phyloP scores from a whole-genome alignment of 1,140 invertebrate species.

The Drosophila setifemur region DNA sequence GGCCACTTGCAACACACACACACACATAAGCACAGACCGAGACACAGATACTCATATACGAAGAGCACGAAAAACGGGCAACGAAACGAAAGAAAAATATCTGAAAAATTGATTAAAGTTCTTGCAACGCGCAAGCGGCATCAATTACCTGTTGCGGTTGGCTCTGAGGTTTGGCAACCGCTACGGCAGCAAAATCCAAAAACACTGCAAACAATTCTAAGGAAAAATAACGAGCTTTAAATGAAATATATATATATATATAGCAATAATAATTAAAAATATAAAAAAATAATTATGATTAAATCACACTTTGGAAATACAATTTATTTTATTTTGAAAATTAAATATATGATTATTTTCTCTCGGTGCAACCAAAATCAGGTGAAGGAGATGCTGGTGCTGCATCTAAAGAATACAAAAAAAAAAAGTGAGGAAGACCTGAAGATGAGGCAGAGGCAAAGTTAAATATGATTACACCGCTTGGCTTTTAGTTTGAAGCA shows the following conservation, averaged over 20 bases:
- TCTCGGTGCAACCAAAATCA: conserved; percentile 24
- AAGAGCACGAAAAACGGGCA: conserved; percentile 6
- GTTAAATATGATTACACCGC: conserved; percentile 72
- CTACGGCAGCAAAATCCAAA: conserved; percentile 7
- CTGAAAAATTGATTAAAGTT: conserved; percentile 73
- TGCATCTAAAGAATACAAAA: conserved; percentile 3
- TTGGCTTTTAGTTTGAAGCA: conserved; percentile 67
- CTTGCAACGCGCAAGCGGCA: conserved; percentile 69
- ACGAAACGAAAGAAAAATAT: conserved; percentile 47
- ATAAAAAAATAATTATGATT: too few relatives aligned
- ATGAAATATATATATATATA: too few relatives aligned
- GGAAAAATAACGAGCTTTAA: too few relatives aligned
- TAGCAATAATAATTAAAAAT: neutral
- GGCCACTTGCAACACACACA: conserved; percentile 46
- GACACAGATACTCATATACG: conserved; percentile 17
- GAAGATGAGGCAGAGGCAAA: conserved; percentile 39
- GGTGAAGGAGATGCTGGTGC: conserved; percentile 26
- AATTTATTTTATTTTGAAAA: too few relatives aligned
- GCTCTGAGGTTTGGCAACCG: conserved; percentile 50
- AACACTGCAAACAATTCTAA: neutral
- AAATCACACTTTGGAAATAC: too few relatives aligned
- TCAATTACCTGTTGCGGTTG: conserved; percentile 69
- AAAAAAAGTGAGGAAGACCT: too few relatives aligned
- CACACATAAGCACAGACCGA: conserved; percentile 5
- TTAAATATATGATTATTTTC: too few relatives aligned